Evolutionary conservation across 2,113 vertebrate genomes (phyloP), one percentile per base, ranked within the genome.

Genomic region (Ursus arctos): DNA sequence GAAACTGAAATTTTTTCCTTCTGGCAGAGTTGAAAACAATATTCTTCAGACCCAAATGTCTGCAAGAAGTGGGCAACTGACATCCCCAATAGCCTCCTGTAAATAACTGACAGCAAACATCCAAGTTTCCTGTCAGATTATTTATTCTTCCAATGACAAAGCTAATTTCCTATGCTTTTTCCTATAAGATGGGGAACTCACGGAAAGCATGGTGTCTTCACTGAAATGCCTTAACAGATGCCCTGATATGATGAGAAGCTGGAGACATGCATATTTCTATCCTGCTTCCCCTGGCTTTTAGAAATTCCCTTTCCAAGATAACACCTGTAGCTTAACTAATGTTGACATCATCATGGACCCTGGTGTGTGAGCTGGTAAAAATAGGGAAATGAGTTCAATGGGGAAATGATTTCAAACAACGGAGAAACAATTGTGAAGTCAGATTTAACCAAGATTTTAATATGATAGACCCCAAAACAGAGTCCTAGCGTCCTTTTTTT

Each of bases 401-500:
- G 11, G 4, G 8, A 88, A 71, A 71, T 1, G 19, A 33, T 80
- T 55, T 87, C 33, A 84, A 91, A 61, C 26, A 87, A 43, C 36
- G 92, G 5, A 94, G 9, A 92, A 77, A 86, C 19, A 7, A 86
- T 18, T 26, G 0, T 1, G 77, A 95, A 85, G 15, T 1, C 6
- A 43, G 24, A 81, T 43, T 77, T 91, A 59, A 74, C 18, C 26
- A 83, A 91, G n/a, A 91, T 65, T 80, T 93, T 88, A 47, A 74
- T 10, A 72, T 74, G 53, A 63, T 4, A 91, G n/a, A 80, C 8
- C 16, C 28, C 14, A 93, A 36, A 43, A 43, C 80, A 15, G 26
- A 91, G 0, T 21, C 40, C 91, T 71, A 22, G 31, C 10, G 69
- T 43, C 3, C 13, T 85, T 51, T 81, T 0, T 1, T 71, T 86